Conservation (phyloP, 2,888 invertebrate genomes). For the Sepiola atlantica region DNA sequence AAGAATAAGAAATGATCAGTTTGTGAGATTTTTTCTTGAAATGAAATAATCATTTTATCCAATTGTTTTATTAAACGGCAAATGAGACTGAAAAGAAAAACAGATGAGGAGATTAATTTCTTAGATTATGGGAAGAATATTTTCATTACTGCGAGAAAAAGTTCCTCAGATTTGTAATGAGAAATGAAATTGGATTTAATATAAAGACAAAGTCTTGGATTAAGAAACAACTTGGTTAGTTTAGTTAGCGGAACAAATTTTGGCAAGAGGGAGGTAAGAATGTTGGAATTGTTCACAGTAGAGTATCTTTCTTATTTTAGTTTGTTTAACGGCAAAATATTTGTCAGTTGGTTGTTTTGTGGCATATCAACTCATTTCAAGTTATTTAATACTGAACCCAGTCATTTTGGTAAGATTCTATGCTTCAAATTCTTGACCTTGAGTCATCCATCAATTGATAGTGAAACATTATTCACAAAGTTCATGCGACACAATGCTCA, state of each 20-base stretch:
- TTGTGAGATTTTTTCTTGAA: not conserved
- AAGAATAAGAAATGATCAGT: not conserved
- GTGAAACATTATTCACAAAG: no score
- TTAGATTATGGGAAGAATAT: not conserved
- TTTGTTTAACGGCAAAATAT: no score
- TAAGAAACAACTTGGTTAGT: not conserved
- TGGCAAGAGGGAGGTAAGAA: not conserved
- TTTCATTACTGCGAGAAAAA: not conserved
- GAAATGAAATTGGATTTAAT: slow-evolving; percentile 14
- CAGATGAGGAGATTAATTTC: not conserved
- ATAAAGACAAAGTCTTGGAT: not conserved
- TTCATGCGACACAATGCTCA: no score
- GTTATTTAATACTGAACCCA: no score
- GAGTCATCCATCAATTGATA: no score
- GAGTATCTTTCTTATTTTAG: no score
- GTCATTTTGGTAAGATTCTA: no score
- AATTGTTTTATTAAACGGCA: not conserved
- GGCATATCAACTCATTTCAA: no score
- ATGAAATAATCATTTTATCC: not conserved
- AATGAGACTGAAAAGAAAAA: not conserved
- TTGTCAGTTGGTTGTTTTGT: no score
- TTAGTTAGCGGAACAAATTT: not conserved
- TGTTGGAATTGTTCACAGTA: not conserved
- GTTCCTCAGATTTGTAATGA: not conserved
- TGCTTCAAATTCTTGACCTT: no score